Percentiles rank a stretch among this genome's conserved stretches.
phyloP scores from a whole-genome alignment of 2,113 vertebrate species.

The Pluvianellus socialis region DNA sequence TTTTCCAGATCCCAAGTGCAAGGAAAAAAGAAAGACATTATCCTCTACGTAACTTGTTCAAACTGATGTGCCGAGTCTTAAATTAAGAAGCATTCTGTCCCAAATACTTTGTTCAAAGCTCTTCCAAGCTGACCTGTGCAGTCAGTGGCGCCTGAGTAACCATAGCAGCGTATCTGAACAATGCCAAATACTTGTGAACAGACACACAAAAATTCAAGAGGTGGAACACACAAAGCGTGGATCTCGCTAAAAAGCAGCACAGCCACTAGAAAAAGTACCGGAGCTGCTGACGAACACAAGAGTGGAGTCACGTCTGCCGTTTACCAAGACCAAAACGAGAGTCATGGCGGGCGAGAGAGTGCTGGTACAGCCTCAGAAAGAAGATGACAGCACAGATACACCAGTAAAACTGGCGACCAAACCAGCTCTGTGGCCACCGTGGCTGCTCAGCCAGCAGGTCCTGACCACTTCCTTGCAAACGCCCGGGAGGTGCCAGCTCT shows the following conservation, averaged over 20 bases:
- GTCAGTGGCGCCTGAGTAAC: constrained; percentile 55
- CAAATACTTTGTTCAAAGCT: constrained; percentile 52
- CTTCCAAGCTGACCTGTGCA: constrained; percentile 36
- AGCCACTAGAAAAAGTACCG: neutral
- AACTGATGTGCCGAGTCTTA: neutral
- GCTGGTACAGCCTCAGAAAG: neutral
- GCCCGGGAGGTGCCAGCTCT: neutral
- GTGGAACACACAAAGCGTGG: neutral
- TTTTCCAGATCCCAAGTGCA: neutral
- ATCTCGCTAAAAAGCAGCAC: neutral
- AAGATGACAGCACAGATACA: neutral
- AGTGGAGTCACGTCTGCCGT: neutral
- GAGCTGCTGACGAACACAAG: neutral
- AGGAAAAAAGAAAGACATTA: neutral
- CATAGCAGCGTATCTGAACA: constrained; percentile 61
- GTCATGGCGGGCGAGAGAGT: neutral
- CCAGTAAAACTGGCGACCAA: neutral
- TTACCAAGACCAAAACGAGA: rapidly evolving
- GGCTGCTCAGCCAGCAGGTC: neutral
- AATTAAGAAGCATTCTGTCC: neutral
- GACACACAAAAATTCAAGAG: neutral
- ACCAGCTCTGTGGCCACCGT: neutral
- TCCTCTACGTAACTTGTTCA: neutral
- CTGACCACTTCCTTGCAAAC: neutral
- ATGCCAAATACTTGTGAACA: constrained; percentile 19